phyloP scores from a whole-genome alignment of 2,888 invertebrate species.

The Carcina quercana region DNA sequence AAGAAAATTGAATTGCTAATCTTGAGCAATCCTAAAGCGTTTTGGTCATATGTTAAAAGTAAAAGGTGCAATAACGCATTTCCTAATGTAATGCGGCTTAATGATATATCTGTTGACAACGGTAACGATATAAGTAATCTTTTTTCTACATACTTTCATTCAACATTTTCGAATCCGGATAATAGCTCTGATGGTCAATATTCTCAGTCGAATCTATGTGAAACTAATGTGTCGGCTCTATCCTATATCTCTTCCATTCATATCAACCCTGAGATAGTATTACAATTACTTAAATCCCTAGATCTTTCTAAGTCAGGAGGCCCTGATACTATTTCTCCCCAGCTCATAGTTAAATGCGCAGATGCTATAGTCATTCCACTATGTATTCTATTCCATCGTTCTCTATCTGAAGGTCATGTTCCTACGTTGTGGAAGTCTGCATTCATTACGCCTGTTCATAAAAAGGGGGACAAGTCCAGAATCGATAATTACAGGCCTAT shows the following conservation, averaged over 20 bases:
- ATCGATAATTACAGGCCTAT: constrained; percentile 4
- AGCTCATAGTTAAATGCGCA: constrained; percentile 2
- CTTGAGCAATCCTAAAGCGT: constrained; percentile 3
- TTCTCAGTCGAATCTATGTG: neutral
- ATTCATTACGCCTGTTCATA: constrained; percentile 2
- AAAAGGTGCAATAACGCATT: neutral
- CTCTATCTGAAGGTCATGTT: neutral
- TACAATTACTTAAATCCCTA: constrained; percentile 1
- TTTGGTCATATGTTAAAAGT: constrained; percentile 8
- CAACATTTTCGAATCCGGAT: neutral
- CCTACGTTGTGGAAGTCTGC: constrained; percentile 4
- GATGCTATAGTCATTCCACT: neutral
- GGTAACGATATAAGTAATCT: neutral
- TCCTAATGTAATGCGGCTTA: neutral
- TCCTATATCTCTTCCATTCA: constrained; percentile 1
- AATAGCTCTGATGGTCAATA: no score
- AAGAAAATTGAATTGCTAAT: constrained; percentile 2
- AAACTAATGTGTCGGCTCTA: no score
- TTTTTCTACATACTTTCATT: constrained; percentile 4
- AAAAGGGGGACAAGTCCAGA: neutral
- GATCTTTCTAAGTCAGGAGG: constrained; percentile 1
- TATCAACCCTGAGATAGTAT: neutral
- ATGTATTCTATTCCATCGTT: neutral
- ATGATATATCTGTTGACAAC: neutral
- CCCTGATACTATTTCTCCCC: constrained; percentile 1